Conservation (phyloP, 35 echinoderm and acorn worm genomes). For the Hemicentrotus pulcherrimus region DNA sequence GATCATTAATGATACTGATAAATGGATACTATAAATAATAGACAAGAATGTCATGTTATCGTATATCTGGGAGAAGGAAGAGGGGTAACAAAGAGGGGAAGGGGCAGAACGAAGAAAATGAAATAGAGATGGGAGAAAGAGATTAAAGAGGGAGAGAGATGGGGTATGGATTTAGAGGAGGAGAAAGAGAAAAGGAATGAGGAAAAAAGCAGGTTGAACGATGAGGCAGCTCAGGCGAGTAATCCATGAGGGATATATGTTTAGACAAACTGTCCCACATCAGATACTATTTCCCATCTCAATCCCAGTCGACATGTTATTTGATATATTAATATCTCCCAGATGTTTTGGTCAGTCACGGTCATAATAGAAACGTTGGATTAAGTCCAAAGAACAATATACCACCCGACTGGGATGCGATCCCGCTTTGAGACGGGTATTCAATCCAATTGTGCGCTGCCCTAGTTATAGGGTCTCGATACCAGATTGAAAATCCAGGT, state of each 20-base stretch:
- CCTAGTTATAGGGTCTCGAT: background rate
- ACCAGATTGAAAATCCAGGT: background rate
- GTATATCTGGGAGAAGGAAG: too few species aligned
- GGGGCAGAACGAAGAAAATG: background rate
- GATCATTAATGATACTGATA: background rate
- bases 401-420: background rate
- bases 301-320: background rate
- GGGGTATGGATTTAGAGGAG: background rate
- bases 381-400: background rate
- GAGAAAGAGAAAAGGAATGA: background rate
- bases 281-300: background rate
- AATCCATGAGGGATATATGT: slow-evolving; percentile 1
- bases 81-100: too few species aligned
- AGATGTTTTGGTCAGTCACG: slow-evolving; percentile 16
- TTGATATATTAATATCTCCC: background rate
- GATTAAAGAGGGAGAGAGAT: background rate
- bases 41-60: too few species aligned
- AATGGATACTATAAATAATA: too few species aligned
- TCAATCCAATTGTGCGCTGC: background rate
- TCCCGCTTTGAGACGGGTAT: background rate
- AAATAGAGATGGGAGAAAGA: background rate
- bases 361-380: background rate
- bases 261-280: background rate
- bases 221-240: background rate
- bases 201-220: background rate